Evolutionary conservation across 1,140 invertebrate genomes (phyloP).

Genomic region (Drosophila equinoxialis): DNA sequence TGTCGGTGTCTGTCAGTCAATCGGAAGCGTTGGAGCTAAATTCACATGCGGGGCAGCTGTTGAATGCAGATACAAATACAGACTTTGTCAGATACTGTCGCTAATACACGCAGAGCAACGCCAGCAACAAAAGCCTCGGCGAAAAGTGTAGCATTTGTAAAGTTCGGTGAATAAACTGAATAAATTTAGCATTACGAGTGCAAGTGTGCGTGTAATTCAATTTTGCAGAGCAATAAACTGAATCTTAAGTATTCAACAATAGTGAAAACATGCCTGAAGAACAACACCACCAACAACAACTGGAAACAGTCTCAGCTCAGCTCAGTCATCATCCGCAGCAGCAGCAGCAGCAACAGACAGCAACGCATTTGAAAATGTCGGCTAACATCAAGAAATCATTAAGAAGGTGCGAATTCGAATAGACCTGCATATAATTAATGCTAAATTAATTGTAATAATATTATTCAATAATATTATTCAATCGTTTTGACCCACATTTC

Average conservation of each 20-base stretch:
- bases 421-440: conserved; percentile 15
- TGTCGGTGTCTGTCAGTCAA: conserved; percentile 30
- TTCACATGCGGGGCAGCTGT: conserved; percentile 38
- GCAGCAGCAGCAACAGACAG: conserved; percentile 21
- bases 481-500: conserved; percentile 62
- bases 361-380: conserved; percentile 15
- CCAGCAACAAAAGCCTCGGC: neutral
- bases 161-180: conserved; percentile 4
- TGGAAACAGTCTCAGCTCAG: no score
- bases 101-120: neutral
- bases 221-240: conserved; percentile 22
- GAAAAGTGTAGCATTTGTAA: neutral
- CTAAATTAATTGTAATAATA: conserved; percentile 37
- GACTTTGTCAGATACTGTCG: conserved; percentile 25
- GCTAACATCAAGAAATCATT: conserved; percentile 39
- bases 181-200: conserved; percentile 3
- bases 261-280: conserved; percentile 45
- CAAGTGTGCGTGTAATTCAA: conserved; percentile 15
- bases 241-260: conserved; percentile 33
- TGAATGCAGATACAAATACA: conserved; percentile 48
- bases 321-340: conserved; percentile 31
- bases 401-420: conserved; percentile 59
- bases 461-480: conserved; percentile 15
- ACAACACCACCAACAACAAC: conserved; percentile 17
- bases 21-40: conserved; percentile 51